These are phyloP conservation scores for Premnoplex brunnescens DNA, from an alignment of 2,797 vertebrate genomes.

Conservation along the genomic window DNA sequence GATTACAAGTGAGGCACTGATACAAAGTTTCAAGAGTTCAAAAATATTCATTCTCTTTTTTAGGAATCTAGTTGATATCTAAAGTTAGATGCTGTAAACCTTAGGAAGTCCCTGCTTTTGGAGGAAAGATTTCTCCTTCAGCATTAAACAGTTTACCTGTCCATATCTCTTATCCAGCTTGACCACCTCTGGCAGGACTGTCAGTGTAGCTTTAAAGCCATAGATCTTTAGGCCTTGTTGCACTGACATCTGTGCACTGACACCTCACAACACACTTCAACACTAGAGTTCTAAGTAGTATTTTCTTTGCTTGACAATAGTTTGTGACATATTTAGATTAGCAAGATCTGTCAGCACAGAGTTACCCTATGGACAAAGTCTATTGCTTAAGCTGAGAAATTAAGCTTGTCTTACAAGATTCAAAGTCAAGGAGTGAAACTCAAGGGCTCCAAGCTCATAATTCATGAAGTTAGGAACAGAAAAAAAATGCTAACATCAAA, in stretches of 20 bases:
- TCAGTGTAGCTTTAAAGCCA: not conserved
- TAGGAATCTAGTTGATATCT: not conserved
- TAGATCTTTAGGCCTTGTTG: not conserved
- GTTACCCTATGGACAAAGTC: not conserved
- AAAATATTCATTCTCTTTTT: not conserved
- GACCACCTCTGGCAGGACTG: not conserved
- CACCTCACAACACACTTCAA: not conserved
- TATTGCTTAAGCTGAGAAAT: not conserved
- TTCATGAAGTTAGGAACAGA: not conserved
- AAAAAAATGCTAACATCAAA: not conserved
- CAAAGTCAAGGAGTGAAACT: not conserved
- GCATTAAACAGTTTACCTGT: not conserved
- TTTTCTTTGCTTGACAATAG: not conserved
- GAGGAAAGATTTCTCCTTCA: not conserved
- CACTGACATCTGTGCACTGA: not conserved
- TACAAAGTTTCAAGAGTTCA: not conserved
- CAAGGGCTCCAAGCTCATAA: not conserved
- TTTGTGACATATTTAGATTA: not conserved
- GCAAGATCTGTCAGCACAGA: not conserved
- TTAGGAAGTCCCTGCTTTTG: not conserved
- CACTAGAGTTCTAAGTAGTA: not conserved
- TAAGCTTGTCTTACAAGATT: not conserved
- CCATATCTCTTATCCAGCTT: not conserved
- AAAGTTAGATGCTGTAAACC: not conserved
- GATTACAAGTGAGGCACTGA: not conserved